phyloP scores from a whole-genome alignment of 2,888 invertebrate species.

The Lamproptera curius region DNA sequence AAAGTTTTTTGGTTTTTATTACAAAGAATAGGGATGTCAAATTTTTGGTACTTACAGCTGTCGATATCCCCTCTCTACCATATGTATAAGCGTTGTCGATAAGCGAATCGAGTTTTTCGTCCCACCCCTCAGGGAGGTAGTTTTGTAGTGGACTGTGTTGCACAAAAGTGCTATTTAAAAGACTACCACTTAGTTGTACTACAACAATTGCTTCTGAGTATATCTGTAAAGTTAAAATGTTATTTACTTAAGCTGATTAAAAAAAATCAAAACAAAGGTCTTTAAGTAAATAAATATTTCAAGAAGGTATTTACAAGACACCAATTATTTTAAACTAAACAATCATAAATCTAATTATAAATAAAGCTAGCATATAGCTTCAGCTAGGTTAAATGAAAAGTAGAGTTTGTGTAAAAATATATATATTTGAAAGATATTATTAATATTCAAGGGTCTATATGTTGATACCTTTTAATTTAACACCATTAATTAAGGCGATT shows the following conservation, averaged over 20 bases:
- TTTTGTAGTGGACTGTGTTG: constrained; percentile 92
- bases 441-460: too few relatives aligned
- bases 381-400: too few relatives aligned
- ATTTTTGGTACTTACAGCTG: constrained; percentile 84
- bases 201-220: constrained; percentile 96
- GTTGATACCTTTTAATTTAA: too few relatives aligned
- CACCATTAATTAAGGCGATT: too few relatives aligned
- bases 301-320: neutral
- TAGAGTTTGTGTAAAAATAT: too few relatives aligned
- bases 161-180: constrained; percentile 92
- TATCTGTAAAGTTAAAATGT: constrained; percentile 78
- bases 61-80: constrained; percentile 93
- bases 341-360: too few relatives aligned
- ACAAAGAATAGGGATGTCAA: too few relatives aligned
- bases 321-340: too few relatives aligned
- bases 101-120: constrained; percentile 92
- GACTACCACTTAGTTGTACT: constrained; percentile 91
- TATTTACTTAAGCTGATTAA: too few relatives aligned
- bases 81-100: constrained; percentile 96
- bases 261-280: neutral
- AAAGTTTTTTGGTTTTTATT: too few relatives aligned
- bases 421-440: too few relatives aligned
- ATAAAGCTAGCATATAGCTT: too few relatives aligned
- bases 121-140: constrained; percentile 90
- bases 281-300: neutral